Base-by-base conservation (phyloP, 1,140 invertebrate genomes). In the Bemisia tabaci region DNA sequence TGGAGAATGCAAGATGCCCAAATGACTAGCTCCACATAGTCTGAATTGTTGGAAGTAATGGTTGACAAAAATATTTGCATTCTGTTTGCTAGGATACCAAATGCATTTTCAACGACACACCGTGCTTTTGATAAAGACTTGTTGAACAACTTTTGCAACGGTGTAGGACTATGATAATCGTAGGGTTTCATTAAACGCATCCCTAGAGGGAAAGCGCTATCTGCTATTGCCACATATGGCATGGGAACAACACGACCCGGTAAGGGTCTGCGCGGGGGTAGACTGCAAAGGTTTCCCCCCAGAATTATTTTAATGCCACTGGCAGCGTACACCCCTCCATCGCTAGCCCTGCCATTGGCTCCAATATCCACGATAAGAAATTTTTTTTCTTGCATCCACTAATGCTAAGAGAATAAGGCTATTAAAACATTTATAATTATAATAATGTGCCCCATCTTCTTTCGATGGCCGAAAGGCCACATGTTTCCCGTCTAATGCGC, bases 401-500 rank as follows among this genome's bases (percentile, higher is more conserved):
- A 76, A 68, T 63, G 74, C 74, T 58, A 80, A 27, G 39, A 80
- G 71, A 63, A 80, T 74, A 65, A 79, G 75, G 68, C 76, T 78
- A 71, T 74, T 71, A 21, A 67, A 73, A 48, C 74, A 72, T 73
- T 82, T 82, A 71, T 81, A 82, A 71, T 82, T 82, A 70, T 74
- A 81, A 68, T 75, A 80, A n/a, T 71, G 64, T 5, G 75, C 75
- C 64, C 75, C 75, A 72, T 70, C 69, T 61, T 75, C 71, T 63
- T 69, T 65, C 62, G 77, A 74, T 62, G 65, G 63, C 67, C 73
- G 70, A 65, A 78, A 74, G 63, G 67, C 70, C 25, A 79, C 70
- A 71, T 79, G 76, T 71, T 80, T 81, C 22, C 78, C 78, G 71
- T 81, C 78, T 17, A 82, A 71, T 2, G 77, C 75, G 26, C 76